Conservation (phyloP, 1,140 invertebrate genomes). For the Drosophila biarmipes region DNA sequence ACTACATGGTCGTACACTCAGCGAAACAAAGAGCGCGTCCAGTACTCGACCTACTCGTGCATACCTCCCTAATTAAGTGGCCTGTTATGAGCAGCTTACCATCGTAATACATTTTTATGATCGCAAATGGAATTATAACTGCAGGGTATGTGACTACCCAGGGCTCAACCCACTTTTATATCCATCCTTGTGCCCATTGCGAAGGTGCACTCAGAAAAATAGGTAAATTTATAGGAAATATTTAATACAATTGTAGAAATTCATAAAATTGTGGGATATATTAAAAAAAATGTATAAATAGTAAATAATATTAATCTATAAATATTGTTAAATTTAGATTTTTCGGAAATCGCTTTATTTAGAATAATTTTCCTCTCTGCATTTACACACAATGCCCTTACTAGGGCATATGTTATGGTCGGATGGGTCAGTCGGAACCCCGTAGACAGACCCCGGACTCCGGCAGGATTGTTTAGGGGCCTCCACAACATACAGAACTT, state of each 20-base stretch:
- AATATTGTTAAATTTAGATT: too few relatives aligned
- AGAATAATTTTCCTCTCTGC: background rate
- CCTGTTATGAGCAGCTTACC: conserved; percentile 65
- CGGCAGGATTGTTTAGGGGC: background rate
- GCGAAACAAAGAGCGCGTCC: conserved; percentile 38
- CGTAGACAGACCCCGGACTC: conserved; percentile 8
- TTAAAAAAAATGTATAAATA: too few relatives aligned
- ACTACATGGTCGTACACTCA: conserved; percentile 8
- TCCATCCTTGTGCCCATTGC: conserved; percentile 24
- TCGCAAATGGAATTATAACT: conserved; percentile 69
- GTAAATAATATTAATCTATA: too few relatives aligned
- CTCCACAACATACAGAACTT: conserved; percentile 5
- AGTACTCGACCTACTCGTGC: conserved; percentile 28
- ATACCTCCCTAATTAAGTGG: conserved; percentile 66
- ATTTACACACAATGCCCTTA: conserved; percentile 25
- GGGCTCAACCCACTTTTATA: conserved; percentile 5
- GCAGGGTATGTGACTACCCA: conserved; percentile 31
- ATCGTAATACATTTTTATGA: conserved; percentile 71
- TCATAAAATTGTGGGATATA: too few relatives aligned
- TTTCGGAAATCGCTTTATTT: too few relatives aligned
- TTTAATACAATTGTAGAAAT: too few relatives aligned
- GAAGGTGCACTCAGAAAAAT: background rate
- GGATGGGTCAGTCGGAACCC: conserved; percentile 11
- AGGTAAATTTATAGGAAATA: too few relatives aligned
- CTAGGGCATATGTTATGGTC: conserved; percentile 23